Evolutionary conservation across 2,797 vertebrate species (phyloP).

Genomic region (Semotilus atromaculatus): DNA sequence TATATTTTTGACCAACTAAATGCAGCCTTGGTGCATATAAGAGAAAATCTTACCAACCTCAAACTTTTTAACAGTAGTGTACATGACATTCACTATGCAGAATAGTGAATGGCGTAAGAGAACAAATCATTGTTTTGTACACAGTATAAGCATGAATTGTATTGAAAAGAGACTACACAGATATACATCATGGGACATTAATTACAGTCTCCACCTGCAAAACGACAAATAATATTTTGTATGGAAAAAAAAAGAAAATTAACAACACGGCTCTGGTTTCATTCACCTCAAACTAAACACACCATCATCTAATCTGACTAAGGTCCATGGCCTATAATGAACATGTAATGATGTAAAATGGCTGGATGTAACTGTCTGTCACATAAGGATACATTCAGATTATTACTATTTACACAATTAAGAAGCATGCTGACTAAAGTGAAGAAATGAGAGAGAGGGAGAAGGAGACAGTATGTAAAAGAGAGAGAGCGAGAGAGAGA

Average conservation of each 20-base stretch:
- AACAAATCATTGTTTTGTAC: not conserved
- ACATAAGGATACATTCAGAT: not conserved
- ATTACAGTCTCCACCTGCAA: not conserved
- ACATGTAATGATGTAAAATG: not conserved
- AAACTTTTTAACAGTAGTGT: not conserved
- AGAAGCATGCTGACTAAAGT: not conserved
- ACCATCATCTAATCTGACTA: not conserved
- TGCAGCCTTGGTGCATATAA: not conserved
- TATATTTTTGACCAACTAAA: not conserved
- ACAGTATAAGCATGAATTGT: not conserved
- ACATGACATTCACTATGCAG: not conserved
- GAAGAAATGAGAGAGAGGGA: slow-evolving; percentile 30
- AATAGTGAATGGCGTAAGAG: not conserved
- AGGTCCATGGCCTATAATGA: not conserved
- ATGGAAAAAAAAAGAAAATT: not conserved
- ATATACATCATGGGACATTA: not conserved
- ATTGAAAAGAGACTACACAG: not conserved
- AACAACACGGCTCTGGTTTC: not conserved
- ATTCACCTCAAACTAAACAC: slow-evolving; percentile 10
- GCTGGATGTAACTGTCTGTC: not conserved
- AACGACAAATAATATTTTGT: slow-evolving; percentile 11
- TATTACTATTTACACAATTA: not conserved
- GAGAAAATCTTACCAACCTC: not conserved
- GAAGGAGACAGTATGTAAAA: slow-evolving; percentile 21
- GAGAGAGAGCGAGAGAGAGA: slow-evolving; percentile 29